Percentiles rank a stretch among this genome's conserved stretches.
These are phyloP conservation scores for Dastarcus helophoroides DNA, from an alignment of 2,888 invertebrate species.

Conservation along the genomic window DNA sequence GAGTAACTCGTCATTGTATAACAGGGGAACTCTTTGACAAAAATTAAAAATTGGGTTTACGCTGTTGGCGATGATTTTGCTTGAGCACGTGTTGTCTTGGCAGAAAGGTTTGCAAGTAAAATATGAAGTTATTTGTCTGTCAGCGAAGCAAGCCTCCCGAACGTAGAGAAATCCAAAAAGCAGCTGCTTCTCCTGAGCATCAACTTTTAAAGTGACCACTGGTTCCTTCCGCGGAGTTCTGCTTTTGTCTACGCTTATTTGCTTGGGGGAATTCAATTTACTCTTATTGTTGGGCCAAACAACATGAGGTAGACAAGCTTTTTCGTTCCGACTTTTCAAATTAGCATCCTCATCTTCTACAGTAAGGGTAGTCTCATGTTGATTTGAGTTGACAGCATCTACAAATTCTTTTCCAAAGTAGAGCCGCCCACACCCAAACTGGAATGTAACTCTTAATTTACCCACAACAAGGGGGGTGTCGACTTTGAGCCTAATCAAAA, in stretches of 20 bases:
- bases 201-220: too few relatives aligned
- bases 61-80: conserved; percentile 34
- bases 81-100: conserved; percentile 36
- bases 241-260: too few relatives aligned
- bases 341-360: too few relatives aligned
- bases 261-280: too few relatives aligned
- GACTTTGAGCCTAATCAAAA: conserved; percentile 33
- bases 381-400: too few relatives aligned
- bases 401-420: conserved; percentile 42
- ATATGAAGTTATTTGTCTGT: conserved; percentile 32
- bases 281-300: too few relatives aligned
- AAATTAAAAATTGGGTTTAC: conserved; percentile 40
- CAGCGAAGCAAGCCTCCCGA: conserved; percentile 38
- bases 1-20: conserved; percentile 43
- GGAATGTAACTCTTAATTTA: conserved; percentile 36
- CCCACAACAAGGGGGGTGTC: conserved; percentile 36
- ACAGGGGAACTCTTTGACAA: conserved; percentile 43
- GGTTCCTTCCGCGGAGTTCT: too few relatives aligned
- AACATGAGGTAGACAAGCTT: too few relatives aligned
- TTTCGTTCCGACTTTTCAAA: too few relatives aligned
- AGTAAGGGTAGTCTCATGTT: too few relatives aligned
- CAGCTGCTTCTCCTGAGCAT: conserved; percentile 31
- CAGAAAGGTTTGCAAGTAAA: conserved; percentile 41
- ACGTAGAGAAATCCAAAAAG: conserved; percentile 41
- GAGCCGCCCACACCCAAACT: conserved; percentile 39